Conservation (phyloP, 1,140 invertebrate genomes). For the Colletes gigas region DNA sequence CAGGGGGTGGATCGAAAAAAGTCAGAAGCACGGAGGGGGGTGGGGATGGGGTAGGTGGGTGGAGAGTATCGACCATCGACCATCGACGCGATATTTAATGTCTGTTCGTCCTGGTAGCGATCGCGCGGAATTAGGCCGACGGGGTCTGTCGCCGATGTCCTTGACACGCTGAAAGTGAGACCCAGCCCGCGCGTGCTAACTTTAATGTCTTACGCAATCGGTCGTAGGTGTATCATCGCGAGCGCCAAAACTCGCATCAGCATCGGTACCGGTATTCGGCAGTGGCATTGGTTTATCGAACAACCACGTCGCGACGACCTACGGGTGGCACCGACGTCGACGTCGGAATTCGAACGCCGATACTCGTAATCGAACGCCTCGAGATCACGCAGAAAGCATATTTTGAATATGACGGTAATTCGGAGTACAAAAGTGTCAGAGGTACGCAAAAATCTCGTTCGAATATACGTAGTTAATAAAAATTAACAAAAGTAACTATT, state of each 20-base stretch:
- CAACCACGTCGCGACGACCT: too few species aligned
- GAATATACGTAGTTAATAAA: too few species aligned
- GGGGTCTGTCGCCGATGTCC: conserved; percentile 72
- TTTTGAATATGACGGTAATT: too few species aligned
- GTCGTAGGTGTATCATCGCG: conserved; percentile 59
- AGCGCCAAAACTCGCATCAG: conserved; percentile 28
- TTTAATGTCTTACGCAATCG: conserved; percentile 64
- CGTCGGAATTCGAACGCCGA: too few species aligned
- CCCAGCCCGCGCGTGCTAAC: conserved; percentile 62
- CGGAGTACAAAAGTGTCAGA: too few species aligned
- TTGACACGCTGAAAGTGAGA: conserved; percentile 76
- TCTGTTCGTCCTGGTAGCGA: conserved; percentile 43
- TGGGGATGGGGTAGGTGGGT: too few species aligned
- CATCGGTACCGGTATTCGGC: background rate
- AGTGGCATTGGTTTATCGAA: background rate
- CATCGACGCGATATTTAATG: conserved; percentile 24
- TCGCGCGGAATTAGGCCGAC: conserved; percentile 70
- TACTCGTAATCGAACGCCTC: too few species aligned
- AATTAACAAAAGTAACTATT: too few species aligned
- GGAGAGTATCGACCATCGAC: too few species aligned
- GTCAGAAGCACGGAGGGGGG: background rate
- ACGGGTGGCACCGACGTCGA: too few species aligned
- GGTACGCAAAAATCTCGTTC: too few species aligned
- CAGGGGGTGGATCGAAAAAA: background rate
- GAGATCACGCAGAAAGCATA: too few species aligned